Percentiles rank a stretch among this genome's conserved stretches.
Conservation (phyloP, 2,113 vertebrate genomes). For the Dendrocopos noguchii region DNA sequence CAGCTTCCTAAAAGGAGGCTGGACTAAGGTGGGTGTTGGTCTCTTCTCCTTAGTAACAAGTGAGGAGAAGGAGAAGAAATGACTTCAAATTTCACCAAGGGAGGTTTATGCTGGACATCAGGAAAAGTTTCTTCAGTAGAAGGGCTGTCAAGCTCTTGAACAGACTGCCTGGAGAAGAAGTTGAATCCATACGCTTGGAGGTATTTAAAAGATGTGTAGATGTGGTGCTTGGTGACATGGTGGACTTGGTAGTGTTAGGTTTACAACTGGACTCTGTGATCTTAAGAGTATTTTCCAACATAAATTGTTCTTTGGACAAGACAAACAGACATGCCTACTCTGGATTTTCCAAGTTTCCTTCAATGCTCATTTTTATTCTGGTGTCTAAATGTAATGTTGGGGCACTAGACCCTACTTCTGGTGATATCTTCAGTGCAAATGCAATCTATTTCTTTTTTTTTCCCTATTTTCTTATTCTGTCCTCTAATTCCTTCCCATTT, state of each 20-base stretch:
- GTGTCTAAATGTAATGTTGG: not conserved
- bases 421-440: not conserved
- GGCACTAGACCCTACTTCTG: not conserved
- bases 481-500: not conserved
- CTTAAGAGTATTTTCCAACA: not conserved
- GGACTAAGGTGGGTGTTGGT: fast-evolving
- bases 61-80: not conserved
- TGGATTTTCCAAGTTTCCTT: not conserved
- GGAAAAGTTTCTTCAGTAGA: not conserved
- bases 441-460: not conserved
- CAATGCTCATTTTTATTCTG: not conserved
- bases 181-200: not conserved
- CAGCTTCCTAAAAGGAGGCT: not conserved
- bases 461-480: not conserved
- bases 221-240: not conserved
- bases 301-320: not conserved
- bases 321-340: fast-evolving
- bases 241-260: not conserved
- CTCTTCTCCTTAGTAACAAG: not conserved
- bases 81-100: not conserved
- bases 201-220: not conserved
- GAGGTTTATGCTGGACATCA: not conserved
- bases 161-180: not conserved
- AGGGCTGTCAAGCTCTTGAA: not conserved
- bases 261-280: not conserved